phyloP scores from a whole-genome alignment of 1,140 invertebrate genomes.

The Cyrtorhinus lividipennis region DNA sequence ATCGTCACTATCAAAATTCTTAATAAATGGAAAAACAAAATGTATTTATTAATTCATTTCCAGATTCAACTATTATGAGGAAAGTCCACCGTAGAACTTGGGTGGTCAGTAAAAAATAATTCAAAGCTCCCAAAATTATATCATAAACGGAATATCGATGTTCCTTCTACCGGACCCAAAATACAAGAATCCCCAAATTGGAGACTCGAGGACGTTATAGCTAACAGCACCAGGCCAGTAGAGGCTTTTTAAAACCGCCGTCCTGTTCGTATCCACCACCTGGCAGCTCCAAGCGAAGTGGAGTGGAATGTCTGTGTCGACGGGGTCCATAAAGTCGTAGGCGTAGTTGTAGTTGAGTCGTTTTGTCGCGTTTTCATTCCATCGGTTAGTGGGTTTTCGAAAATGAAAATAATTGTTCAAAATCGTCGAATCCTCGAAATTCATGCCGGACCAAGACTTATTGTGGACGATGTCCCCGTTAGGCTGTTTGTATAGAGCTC shows the following conservation, averaged over 20 bases:
- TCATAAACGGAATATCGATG: conserved; percentile 55
- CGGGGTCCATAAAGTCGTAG: conserved; percentile 58
- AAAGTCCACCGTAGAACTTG: too few species aligned
- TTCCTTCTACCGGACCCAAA: conserved; percentile 56
- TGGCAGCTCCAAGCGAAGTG: conserved; percentile 43
- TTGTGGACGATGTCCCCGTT: conserved; percentile 50
- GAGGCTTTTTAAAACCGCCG: conserved; percentile 45
- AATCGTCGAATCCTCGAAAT: conserved; percentile 39
- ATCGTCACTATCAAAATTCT: too few species aligned
- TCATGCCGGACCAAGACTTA: conserved; percentile 47
- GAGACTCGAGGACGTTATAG: conserved; percentile 49
- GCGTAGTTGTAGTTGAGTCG: conserved; percentile 60
- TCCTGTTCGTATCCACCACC: conserved; percentile 36
- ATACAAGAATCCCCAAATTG: conserved; percentile 52
- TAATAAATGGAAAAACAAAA: too few species aligned
- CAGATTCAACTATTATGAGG: too few species aligned
- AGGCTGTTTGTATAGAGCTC: conserved; percentile 47
- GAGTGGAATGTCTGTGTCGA: conserved; percentile 46
- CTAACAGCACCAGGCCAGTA: conserved; percentile 61
- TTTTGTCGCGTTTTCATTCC: conserved; percentile 53
- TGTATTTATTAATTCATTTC: too few species aligned
- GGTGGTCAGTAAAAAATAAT: too few species aligned
- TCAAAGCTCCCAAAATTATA: too few species aligned
- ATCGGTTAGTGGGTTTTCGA: conserved; percentile 44
- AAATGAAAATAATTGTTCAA: conserved; percentile 52